Evolutionary conservation across 2,797 vertebrate genomes (phyloP).

Genomic region (Alauda arvensis): DNA sequence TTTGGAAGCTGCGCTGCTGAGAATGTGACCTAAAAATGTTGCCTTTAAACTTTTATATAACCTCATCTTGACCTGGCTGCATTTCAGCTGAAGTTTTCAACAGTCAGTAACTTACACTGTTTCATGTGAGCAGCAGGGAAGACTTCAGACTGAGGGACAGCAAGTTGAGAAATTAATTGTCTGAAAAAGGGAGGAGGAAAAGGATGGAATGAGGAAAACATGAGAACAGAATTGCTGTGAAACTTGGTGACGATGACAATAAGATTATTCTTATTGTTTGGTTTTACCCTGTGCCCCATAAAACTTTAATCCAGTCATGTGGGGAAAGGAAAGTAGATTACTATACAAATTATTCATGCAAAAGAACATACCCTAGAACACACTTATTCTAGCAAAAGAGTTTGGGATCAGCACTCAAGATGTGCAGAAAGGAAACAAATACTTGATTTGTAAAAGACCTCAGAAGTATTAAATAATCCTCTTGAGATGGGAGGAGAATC

Average conservation of each 20-base stretch:
- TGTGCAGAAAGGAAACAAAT: not conserved
- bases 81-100: conserved; percentile 55
- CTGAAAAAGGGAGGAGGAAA: conserved; percentile 23
- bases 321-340: conserved; percentile 60
- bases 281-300: conserved; percentile 50
- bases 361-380: not conserved
- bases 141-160: conserved; percentile 43
- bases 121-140: conserved; percentile 60
- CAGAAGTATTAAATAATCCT: conserved; percentile 4
- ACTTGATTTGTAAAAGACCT: conserved; percentile 11
- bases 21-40: conserved; percentile 58
- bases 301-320: conserved; percentile 65
- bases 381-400: conserved; percentile 8
- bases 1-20: conserved; percentile 13
- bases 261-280: conserved; percentile 45
- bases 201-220: conserved; percentile 34
- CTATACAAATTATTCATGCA: conserved; percentile 23
- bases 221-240: not conserved
- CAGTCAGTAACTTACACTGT: conserved; percentile 56
- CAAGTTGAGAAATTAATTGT: conserved; percentile 41
- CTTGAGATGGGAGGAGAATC: conserved; percentile 51
- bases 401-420: not conserved
- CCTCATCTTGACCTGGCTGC: conserved; percentile 59
- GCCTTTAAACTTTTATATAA: conserved; percentile 60
- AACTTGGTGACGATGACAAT: conserved; percentile 38